A percentile compares a stretch with the other conserved stretches of the same genome.
These are phyloP conservation scores for Ceratothoa steindachneri DNA, from an alignment of 2,888 invertebrate species.

Conservation along the genomic window DNA sequence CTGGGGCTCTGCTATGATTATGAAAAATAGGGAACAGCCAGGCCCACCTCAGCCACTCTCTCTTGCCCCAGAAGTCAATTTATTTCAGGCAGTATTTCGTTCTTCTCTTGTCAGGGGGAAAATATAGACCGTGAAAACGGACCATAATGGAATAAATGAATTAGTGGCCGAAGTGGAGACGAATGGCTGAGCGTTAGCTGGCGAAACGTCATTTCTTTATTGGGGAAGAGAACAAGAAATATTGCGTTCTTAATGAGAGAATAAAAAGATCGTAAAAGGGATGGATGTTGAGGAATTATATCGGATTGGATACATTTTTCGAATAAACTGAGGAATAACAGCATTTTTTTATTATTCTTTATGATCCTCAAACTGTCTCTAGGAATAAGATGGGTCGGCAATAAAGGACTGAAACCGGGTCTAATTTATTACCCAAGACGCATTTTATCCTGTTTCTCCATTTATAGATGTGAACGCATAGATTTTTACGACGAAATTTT, in stretches of 20 bases:
- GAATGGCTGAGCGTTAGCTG: not conserved
- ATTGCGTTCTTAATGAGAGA: constrained; percentile 8
- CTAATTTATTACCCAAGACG: not conserved
- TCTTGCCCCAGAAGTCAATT: constrained; percentile 8
- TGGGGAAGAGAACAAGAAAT: not conserved
- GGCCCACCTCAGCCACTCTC: constrained; percentile 5
- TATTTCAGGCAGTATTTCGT: constrained; percentile 10
- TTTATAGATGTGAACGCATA: not conserved
- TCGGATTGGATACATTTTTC: too few relatives aligned
- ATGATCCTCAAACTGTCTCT: not conserved
- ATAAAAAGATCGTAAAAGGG: constrained; percentile 3
- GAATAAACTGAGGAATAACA: constrained; percentile 6
- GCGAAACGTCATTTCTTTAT: not conserved
- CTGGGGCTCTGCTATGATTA: not conserved
- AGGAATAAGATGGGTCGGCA: not conserved
- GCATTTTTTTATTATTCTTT: not conserved
- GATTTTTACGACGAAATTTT: too few relatives aligned
- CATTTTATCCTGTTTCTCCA: not conserved
- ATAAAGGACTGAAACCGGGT: not conserved
- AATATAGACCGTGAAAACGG: constrained; percentile 10
- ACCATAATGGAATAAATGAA: constrained; percentile 10
- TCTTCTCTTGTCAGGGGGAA: constrained; percentile 8
- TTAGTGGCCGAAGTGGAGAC: constrained; percentile 4
- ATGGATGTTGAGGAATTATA: constrained; percentile 1
- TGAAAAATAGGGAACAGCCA: constrained; percentile 8